Base-by-base conservation (phyloP, 2,888 invertebrate genomes). In the Eledona agricola region DNA sequence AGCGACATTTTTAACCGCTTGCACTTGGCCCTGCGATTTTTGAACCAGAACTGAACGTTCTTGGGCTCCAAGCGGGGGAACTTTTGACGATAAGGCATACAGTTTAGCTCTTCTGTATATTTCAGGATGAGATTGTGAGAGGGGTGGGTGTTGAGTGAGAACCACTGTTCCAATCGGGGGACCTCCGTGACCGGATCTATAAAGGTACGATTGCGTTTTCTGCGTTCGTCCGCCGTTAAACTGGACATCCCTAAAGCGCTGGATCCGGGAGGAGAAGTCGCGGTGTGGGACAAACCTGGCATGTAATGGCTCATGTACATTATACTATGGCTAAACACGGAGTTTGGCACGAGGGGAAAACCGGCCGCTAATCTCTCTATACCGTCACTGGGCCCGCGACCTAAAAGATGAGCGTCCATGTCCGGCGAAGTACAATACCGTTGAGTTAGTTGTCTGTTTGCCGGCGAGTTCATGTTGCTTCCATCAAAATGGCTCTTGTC, bases 31-130 rank as follows among this genome's bases (percentile, higher is more conserved):
- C 99, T 84, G 26, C 98, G 88, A 75, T 99, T 99, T 77, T 97
- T 97, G 79, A 97, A 99, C 99, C 99, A 99, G 76, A 99, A 96
- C 78, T 99, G 98, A 62, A 99, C 97, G 75, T 99, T 99, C 80
- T 98, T 98, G 26, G 97, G 95, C 76, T 98, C 98, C 57, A 99
- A 81, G n/a, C 94, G 88, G 1, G 98, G 99, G 77, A 98, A 99
- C 78, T 98, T 97, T 78, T 96, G 96, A 71, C 98, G 79, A 77
- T 98, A 99, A 40, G 95, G 93, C 88, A 96, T 96, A 58, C 90
- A 85, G 77, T 99, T 99, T 64, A 99, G 81, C 74, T 96, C 96
- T 70, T 97, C 96, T 1, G 98, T 98, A 76, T 96, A 99, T 76
- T 97, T 96, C 63, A 98, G 84, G 70, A 99, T 98, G 72, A 97